A percentile compares a stretch with the other conserved stretches of the same genome.
Conservation (phyloP, 2,797 vertebrate species). For the Pangasius krempfi region DNA sequence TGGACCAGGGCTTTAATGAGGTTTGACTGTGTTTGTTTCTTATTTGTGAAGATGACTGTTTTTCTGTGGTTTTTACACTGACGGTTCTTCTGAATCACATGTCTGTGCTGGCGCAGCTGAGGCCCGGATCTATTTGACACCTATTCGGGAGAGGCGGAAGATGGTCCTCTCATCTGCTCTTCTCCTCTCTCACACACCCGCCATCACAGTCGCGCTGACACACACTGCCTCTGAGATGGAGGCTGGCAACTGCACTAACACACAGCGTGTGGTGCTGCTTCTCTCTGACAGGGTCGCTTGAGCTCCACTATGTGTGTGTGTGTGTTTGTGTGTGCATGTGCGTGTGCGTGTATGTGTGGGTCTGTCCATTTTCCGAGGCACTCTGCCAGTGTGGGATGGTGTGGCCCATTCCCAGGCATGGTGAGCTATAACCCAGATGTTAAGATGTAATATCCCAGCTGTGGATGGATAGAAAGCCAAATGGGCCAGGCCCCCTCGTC, state of each 20-base stretch:
- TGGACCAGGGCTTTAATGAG: neutral
- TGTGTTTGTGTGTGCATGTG: conserved; percentile 48
- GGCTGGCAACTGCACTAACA: conserved; percentile 72
- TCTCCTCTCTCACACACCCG: conserved; percentile 53
- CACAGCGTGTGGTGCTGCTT: conserved; percentile 76
- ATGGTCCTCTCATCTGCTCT: conserved; percentile 57
- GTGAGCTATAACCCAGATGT: conserved; percentile 99
- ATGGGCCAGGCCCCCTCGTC: conserved; percentile 85
- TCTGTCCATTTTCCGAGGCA: conserved; percentile 69
- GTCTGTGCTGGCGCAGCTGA: conserved; percentile 67
- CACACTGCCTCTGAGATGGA: conserved; percentile 71
- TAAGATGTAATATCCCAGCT: conserved; percentile 93
- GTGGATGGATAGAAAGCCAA: conserved; percentile 93
- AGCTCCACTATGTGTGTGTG: conserved; percentile 56
- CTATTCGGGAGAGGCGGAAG: conserved; percentile 74
- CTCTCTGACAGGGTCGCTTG: conserved; percentile 68
- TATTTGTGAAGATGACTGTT: conserved; percentile 9
- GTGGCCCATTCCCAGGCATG: conserved; percentile 97
- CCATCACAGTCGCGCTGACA: conserved; percentile 61
- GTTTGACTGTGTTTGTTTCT: neutral
- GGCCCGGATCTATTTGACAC: conserved; percentile 75
- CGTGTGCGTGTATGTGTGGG: conserved; percentile 27
- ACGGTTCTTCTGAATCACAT: conserved; percentile 59
- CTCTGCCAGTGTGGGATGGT: conserved; percentile 89
- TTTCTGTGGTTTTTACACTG: conserved; percentile 41